Percentiles rank a stretch among this genome's conserved stretches.
These are phyloP conservation scores for Ruditapes philippinarum DNA, from an alignment of 1,140 invertebrate genomes.

Conservation along the genomic window DNA sequence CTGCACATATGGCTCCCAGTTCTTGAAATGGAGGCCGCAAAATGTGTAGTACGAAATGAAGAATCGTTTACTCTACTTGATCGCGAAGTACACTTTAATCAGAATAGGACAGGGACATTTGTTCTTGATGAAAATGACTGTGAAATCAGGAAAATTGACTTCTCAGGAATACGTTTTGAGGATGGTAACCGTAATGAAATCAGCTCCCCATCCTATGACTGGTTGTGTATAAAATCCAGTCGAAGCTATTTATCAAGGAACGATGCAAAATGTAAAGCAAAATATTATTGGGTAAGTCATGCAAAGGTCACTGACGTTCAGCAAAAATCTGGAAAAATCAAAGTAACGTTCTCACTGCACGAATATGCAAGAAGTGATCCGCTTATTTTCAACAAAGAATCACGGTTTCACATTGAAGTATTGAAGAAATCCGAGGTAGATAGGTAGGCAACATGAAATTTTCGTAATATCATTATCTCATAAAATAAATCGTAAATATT, in stretches of 20 bases:
- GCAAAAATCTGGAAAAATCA: not conserved
- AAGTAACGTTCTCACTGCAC: conserved; percentile 35
- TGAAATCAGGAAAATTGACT: conserved; percentile 57
- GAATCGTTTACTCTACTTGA: conserved; percentile 62
- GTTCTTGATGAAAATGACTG: conserved; percentile 30
- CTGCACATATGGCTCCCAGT: conserved; percentile 69
- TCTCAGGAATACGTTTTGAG: conserved; percentile 51
- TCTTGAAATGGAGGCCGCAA: conserved; percentile 73
- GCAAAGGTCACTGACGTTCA: conserved; percentile 27
- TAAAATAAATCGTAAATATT: no score
- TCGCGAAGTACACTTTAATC: conserved; percentile 14
- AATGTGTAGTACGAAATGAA: conserved; percentile 27
- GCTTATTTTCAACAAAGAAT: conserved; percentile 8
- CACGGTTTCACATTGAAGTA: conserved; percentile 17
- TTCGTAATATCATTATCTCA: no score
- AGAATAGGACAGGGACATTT: conserved; percentile 43
- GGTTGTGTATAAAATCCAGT: conserved; percentile 19
- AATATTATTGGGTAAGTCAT: conserved; percentile 61
- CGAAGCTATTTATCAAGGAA: no score
- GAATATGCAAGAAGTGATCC: not conserved
- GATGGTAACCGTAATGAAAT: not conserved
- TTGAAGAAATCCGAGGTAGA: conserved; percentile 60
- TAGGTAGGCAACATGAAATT: conserved; percentile 49
- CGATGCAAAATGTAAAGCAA: not conserved
- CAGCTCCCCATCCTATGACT: conserved; percentile 9